A percentile compares a stretch with the other conserved stretches of the same genome.
Evolutionary conservation across 2,113 vertebrate species (phyloP).

Genomic region (Amphiprion ocellaris): DNA sequence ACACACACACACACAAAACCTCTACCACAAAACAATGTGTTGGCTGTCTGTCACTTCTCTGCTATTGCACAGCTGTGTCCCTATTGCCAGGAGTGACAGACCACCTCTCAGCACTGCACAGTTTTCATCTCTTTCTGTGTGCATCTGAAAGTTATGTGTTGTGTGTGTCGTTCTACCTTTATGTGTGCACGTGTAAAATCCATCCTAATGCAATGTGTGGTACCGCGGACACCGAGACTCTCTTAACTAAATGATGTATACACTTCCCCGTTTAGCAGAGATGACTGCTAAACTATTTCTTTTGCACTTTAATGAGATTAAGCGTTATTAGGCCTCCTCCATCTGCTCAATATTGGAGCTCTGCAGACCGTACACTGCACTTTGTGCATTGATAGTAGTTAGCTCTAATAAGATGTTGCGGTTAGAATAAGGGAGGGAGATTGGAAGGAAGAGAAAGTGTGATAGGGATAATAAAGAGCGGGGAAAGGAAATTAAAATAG

Average conservation of each 20-base stretch:
- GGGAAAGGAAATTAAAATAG: not conserved
- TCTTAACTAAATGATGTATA: constrained; percentile 44
- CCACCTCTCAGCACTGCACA: constrained; percentile 9
- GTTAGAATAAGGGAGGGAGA: not conserved
- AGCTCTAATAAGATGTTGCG: constrained; percentile 17
- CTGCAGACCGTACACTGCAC: constrained; percentile 9
- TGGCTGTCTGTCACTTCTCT: constrained; percentile 29
- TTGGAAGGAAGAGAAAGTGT: not conserved
- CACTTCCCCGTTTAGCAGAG: constrained; percentile 16
- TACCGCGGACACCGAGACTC: not conserved
- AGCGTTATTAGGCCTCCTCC: constrained; percentile 55
- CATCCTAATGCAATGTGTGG: constrained; percentile 13
- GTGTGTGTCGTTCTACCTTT: constrained; percentile 4
- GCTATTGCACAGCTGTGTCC: constrained; percentile 46
- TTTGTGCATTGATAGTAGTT: constrained; percentile 42
- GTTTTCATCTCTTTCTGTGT: constrained; percentile 27
- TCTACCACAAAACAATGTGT: constrained; percentile 27
- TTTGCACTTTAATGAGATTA: constrained; percentile 54
- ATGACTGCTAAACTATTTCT: constrained; percentile 37
- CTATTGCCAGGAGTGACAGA: constrained; percentile 24
- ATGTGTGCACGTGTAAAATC: constrained; percentile 6
- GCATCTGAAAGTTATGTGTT: not conserved
- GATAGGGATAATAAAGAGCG: constrained; percentile 4
- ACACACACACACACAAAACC: constrained; percentile 7
- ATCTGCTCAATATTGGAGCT: constrained; percentile 47